Evolutionary conservation across 2,797 vertebrate genomes (phyloP).

Genomic region (Eulemur rubriventer): DNA sequence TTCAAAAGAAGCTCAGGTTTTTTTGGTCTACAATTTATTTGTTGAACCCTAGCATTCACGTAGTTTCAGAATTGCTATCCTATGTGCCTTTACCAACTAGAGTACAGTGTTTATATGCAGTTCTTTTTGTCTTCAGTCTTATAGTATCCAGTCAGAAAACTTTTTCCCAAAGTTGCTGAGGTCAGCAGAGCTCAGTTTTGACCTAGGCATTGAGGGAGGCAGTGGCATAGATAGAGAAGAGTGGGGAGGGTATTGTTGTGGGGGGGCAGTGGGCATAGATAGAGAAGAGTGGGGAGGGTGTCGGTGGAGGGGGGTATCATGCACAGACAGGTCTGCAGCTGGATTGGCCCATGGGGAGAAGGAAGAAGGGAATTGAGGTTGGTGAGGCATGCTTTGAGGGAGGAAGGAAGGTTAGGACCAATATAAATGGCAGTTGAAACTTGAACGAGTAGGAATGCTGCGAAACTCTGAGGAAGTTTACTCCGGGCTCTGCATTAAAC

Average conservation of each 20-base stretch:
- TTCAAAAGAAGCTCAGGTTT: background rate
- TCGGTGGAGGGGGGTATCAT: background rate
- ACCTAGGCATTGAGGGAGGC: background rate
- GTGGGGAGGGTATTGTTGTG: too few species aligned
- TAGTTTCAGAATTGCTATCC: background rate
- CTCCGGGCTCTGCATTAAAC: background rate
- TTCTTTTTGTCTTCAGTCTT: background rate
- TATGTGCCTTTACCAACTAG: background rate
- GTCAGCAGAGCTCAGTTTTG: background rate
- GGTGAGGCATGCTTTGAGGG: background rate
- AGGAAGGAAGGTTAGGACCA: background rate
- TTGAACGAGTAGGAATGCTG: background rate
- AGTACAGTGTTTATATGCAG: background rate
- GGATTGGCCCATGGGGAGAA: background rate
- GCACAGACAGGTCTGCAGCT: background rate
- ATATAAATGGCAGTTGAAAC: accelerated
- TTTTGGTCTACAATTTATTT: background rate
- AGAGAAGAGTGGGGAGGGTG: background rate
- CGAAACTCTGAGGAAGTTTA: background rate
- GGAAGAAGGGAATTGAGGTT: background rate
- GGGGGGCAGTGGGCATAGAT: background rate
- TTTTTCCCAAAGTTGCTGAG: background rate
- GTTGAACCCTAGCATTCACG: background rate
- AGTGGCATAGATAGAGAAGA: background rate
- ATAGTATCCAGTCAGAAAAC: background rate